phyloP scores from a whole-genome alignment of 2,888 invertebrate species.

The Pyrochroa serraticornis region DNA sequence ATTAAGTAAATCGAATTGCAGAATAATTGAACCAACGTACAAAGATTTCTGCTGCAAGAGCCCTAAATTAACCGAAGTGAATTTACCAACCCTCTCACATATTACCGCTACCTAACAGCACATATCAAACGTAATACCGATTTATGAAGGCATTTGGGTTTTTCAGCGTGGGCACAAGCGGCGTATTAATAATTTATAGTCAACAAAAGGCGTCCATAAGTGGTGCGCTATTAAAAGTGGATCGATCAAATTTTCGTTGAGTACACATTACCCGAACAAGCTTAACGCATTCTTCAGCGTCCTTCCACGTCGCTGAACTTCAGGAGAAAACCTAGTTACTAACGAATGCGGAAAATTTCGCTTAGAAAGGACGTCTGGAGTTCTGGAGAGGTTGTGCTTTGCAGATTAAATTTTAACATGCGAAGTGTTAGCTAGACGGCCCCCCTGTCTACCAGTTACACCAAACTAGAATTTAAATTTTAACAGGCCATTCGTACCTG shows the following conservation, averaged over 20 bases:
- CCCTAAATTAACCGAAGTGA: neutral
- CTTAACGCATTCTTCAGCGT: conserved; percentile 3
- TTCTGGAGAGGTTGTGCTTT: neutral
- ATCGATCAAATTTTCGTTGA: conserved; percentile 9
- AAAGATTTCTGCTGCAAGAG: too few relatives aligned
- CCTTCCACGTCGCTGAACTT: neutral
- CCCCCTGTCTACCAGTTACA: conserved; percentile 1
- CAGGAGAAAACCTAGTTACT: conserved; percentile 1
- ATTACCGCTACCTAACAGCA: conserved; percentile 3
- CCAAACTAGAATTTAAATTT: conserved; percentile 15
- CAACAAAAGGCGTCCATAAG: conserved; percentile 6
- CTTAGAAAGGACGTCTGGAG: neutral
- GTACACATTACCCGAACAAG: conserved; percentile 6
- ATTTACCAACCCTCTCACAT: conserved; percentile 6
- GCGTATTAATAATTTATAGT: conserved; percentile 11
- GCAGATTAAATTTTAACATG: conserved; percentile 18
- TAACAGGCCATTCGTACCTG: too few relatives aligned
- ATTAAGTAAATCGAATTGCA: too few relatives aligned
- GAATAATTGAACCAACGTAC: too few relatives aligned
- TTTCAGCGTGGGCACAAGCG: neutral
- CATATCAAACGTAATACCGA: conserved; percentile 14
- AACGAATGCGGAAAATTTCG: neutral
- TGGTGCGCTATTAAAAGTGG: conserved; percentile 7
- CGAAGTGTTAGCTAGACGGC: conserved; percentile 1
- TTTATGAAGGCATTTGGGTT: conserved; percentile 12